These are phyloP conservation scores for Pyxicephalus adspersus DNA, from an alignment of 2,113 vertebrate genomes.

Conservation along the genomic window DNA sequence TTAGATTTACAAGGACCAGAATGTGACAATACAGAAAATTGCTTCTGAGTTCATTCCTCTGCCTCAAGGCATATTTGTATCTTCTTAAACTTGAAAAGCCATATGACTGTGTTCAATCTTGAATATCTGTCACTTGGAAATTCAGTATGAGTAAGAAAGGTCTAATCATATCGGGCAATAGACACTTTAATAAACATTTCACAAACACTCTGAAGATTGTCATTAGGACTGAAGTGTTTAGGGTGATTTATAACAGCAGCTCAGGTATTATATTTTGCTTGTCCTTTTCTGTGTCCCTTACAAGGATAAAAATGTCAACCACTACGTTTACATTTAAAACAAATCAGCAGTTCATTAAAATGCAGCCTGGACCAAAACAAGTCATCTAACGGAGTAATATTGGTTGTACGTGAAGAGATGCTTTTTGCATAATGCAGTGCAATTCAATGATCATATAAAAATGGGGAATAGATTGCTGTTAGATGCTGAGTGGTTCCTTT, in stretches of 20 bases:
- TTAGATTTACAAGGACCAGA: constrained; percentile 74
- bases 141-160: constrained; percentile 56
- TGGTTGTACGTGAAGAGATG: neutral
- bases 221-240: constrained; percentile 48
- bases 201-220: constrained; percentile 57
- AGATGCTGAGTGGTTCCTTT: no score
- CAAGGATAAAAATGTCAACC: constrained; percentile 14
- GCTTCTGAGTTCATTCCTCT: constrained; percentile 69
- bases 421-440: no score
- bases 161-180: constrained; percentile 61
- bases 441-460: no score
- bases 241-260: constrained; percentile 28
- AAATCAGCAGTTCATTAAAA: constrained; percentile 34
- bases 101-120: constrained; percentile 64
- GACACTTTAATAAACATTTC: constrained; percentile 59
- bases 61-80: constrained; percentile 65
- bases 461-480: no score
- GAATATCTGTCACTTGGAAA: constrained; percentile 64
- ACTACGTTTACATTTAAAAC: neutral
- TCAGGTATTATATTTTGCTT: constrained; percentile 25
- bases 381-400: constrained; percentile 3
- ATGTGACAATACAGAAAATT: constrained; percentile 68
- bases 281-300: neutral
- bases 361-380: neutral
- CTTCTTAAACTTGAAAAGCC: constrained; percentile 64